Conservation (phyloP, 2,888 invertebrate species). For the Eulithis prunata region DNA sequence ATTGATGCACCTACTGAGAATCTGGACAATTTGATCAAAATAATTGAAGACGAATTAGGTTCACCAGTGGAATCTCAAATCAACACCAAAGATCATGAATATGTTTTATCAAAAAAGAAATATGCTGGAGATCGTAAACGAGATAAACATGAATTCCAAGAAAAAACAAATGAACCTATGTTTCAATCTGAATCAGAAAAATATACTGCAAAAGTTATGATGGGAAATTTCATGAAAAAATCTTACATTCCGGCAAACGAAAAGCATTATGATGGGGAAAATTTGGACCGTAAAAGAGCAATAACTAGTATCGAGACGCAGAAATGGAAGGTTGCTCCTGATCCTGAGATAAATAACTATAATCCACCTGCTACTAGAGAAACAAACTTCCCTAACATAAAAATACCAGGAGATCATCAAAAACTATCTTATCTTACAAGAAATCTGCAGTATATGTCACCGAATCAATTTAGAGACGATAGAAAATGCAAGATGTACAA, state of each 20-base stretch:
- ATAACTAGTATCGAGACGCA: slow-evolving; percentile 57
- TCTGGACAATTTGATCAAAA: slow-evolving; percentile 70
- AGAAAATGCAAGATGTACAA: slow-evolving; percentile 74
- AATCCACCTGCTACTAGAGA: slow-evolving; percentile 39
- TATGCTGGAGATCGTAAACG: slow-evolving; percentile 41
- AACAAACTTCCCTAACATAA: slow-evolving; percentile 24
- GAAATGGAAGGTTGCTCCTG: slow-evolving; percentile 47
- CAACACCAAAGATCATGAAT: slow-evolving; percentile 41
- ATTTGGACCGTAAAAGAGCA: slow-evolving; percentile 59
- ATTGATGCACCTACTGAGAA: slow-evolving; percentile 59
- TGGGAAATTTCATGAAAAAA: slow-evolving; percentile 58
- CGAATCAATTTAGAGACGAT: slow-evolving; percentile 57
- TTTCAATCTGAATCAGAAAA: slow-evolving; percentile 48
- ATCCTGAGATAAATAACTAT: slow-evolving; percentile 42
- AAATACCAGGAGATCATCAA: slow-evolving; percentile 24
- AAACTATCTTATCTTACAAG: slow-evolving; percentile 27
- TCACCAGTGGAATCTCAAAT: slow-evolving; percentile 50
- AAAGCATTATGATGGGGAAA: slow-evolving; percentile 52
- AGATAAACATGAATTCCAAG: slow-evolving; percentile 43
- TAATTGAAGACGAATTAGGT: slow-evolving; percentile 71
- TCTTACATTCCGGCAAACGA: slow-evolving; percentile 50
- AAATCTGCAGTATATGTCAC: slow-evolving; percentile 54
- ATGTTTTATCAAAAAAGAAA: slow-evolving; percentile 42
- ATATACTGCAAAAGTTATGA: slow-evolving; percentile 55
- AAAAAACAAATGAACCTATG: slow-evolving; percentile 38